Base-by-base conservation (phyloP, 35 echinoderm and acorn worm species). In the Patiria miniata region DNA sequence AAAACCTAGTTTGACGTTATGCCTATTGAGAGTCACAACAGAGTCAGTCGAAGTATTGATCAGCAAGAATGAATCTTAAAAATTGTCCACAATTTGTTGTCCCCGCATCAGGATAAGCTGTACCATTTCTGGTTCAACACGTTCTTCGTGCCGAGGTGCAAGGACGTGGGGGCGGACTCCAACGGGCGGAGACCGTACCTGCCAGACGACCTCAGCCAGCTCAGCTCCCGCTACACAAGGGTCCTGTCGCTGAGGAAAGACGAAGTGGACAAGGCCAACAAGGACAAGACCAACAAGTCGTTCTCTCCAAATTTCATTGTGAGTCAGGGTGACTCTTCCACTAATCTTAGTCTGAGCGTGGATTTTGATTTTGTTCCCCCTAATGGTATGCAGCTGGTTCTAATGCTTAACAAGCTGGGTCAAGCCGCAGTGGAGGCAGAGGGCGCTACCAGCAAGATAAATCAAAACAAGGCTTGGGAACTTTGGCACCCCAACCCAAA, bases 121-220 rank as follows among this genome's bases (percentile, higher is more conserved):
- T 97, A 94, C 52, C 95, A 97, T 54, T 97, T 97, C 77, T 97
- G 95, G 95, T 91, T 97, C 77, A 97, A 97, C 78, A 97, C 95
- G 52, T 97, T 91, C 57, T 97, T 97, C 55, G 88, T 97, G 3
- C 76, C 84, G 37, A 88, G 89, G 61, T 93, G 86, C 57, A 85
- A 69, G 34, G 40, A 55, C 16, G 39, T 23, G 15, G 51, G 26
- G 51, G 52, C 86, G 28, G 40, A 36, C 15, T 77, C 37, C 68
- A 38, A 84, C 34, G 61, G 81, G 21, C 36, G 28, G 51, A 61
- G 76, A 42, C 60, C 80, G 30, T 51, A 88, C 51, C 42, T 47
- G 42, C 42, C 42, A 4, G 42, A 47, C 4, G 65, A 73, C 19
- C 10, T 22, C 34, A 32, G 26, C 65, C 65, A 7, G 65, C 29